These are phyloP conservation scores for Metellina segmentata DNA, from an alignment of 2,888 invertebrate species.

Conservation along the genomic window DNA sequence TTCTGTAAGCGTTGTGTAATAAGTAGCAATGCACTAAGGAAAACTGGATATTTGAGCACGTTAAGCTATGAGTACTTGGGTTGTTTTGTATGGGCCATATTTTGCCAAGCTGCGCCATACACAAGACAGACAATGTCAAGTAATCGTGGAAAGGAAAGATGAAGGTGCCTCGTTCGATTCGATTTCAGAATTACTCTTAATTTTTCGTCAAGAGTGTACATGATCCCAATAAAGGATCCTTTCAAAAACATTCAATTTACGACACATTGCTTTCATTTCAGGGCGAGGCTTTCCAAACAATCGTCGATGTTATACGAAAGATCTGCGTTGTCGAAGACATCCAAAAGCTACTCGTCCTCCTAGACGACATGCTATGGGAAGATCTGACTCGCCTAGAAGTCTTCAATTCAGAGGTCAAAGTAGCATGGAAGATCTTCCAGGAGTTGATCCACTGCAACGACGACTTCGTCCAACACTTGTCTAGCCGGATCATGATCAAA, in stretches of 20 bases:
- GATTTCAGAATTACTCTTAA: background rate
- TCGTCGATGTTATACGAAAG: background rate
- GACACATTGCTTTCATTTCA: background rate
- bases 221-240: no score
- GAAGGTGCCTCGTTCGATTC: no score
- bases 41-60: background rate
- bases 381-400: background rate
- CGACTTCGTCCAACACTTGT: constrained; percentile 21
- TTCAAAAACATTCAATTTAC: no score
- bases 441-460: constrained; percentile 28
- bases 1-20: background rate
- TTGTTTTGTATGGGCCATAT: no score
- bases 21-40: background rate
- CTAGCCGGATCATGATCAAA: constrained; percentile 42
- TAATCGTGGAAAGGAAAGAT: no score
- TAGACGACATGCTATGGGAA: constrained; percentile 62
- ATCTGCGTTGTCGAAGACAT: constrained; percentile 26
- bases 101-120: no score
- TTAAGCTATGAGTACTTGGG: background rate
- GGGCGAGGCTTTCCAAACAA: constrained; percentile 28
- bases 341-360: constrained; percentile 45
- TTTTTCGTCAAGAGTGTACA: no score
- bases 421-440: constrained; percentile 38
- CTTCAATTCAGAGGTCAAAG: background rate
- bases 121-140: no score